These are phyloP conservation scores for Probaryconus sp. DNA, from an alignment of 1,140 invertebrate genomes.

Conservation along the genomic window DNA sequence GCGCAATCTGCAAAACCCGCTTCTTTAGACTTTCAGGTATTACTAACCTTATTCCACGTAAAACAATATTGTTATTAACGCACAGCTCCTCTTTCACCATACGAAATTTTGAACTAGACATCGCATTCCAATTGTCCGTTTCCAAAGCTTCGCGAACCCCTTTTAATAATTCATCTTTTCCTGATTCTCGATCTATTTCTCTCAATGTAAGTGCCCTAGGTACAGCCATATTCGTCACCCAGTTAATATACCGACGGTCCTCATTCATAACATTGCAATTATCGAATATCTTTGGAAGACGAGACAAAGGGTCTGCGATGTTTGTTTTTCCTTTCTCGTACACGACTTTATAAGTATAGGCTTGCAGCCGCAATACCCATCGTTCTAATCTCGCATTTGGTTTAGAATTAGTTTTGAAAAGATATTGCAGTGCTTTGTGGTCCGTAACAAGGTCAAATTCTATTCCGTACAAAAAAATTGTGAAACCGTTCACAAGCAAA, in stretches of 20 bases:
- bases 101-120: conserved; percentile 3
- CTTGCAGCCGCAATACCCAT: conserved; percentile 51
- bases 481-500: conserved; percentile 50
- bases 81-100: conserved; percentile 28
- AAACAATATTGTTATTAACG: conserved; percentile 17
- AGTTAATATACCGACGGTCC: conserved; percentile 1
- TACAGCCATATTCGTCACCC: background rate
- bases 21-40: conserved; percentile 55
- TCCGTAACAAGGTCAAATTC: conserved; percentile 67
- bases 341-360: conserved; percentile 41
- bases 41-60: conserved; percentile 44
- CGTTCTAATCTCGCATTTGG: conserved; percentile 62
- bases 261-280: background rate
- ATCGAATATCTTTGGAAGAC: conserved; percentile 31
- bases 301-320: conserved; percentile 70
- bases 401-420: conserved; percentile 58
- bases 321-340: conserved; percentile 63
- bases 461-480: conserved; percentile 54
- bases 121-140: conserved; percentile 3
- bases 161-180: conserved; percentile 4
- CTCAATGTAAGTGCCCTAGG: background rate
- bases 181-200: conserved; percentile 8
- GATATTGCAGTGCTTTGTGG: conserved; percentile 66
- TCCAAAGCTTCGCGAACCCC: conserved; percentile 13
- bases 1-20: conserved; percentile 66